Percentiles rank a stretch among this genome's conserved stretches.
phyloP scores from a whole-genome alignment of 2,797 vertebrate species.

The Coranthus polyacanthus region DNA sequence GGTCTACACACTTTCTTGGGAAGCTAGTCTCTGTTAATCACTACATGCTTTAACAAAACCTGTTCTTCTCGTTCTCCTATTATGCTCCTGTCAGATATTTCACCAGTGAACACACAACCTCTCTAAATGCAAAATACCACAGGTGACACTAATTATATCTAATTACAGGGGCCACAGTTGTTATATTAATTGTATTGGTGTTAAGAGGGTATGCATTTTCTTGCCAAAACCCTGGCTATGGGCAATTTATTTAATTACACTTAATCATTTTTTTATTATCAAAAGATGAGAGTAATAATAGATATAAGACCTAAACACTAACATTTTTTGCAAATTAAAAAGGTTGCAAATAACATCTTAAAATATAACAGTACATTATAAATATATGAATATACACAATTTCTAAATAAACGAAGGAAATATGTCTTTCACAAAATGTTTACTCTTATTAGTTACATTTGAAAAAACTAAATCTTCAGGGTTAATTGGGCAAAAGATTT shows the following conservation, averaged over 20 bases:
- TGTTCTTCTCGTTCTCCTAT: background rate
- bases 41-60: background rate
- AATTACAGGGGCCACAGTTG: background rate
- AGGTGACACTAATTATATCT: background rate
- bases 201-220: background rate
- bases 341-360: no score
- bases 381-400: no score
- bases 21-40: background rate
- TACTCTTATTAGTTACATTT: no score
- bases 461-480: no score
- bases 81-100: constrained; percentile 4
- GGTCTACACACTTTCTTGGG: background rate
- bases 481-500: no score
- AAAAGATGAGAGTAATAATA: background rate
- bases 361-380: no score
- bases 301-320: no score
- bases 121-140: constrained; percentile 6
- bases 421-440: no score
- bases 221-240: background rate
- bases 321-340: no score
- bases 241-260: no score
- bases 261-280: background rate
- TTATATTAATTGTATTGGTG: background rate
- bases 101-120: no score
- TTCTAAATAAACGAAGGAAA: no score